A percentile compares a stretch with the other conserved stretches of the same genome.
These are phyloP conservation scores for Todiramphus saurophagus DNA, from an alignment of 2,113 vertebrate genomes.

Conservation along the genomic window DNA sequence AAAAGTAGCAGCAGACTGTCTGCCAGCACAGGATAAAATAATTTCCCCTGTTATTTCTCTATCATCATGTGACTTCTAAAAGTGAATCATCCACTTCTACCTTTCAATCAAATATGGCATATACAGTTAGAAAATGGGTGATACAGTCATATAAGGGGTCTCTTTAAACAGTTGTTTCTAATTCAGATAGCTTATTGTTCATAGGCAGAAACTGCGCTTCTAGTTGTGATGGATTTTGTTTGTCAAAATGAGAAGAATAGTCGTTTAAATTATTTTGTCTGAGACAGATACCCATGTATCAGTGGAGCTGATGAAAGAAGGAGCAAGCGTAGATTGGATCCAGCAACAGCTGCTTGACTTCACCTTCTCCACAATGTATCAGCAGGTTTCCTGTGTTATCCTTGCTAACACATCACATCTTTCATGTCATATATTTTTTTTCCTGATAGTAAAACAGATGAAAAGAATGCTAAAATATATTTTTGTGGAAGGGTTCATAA, in stretches of 20 bases:
- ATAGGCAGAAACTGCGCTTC: neutral
- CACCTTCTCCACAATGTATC: neutral
- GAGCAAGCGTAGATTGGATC: neutral
- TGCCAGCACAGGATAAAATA: neutral
- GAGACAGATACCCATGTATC: neutral
- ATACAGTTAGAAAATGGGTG: neutral
- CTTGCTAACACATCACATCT: conserved; percentile 34
- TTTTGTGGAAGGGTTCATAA: conserved; percentile 63
- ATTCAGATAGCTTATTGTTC: neutral
- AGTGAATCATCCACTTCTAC: neutral
- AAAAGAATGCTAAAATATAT: conserved; percentile 57
- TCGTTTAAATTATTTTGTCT: neutral
- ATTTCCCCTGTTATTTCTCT: neutral
- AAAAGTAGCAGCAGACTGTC: neutral
- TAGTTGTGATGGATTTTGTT: neutral
- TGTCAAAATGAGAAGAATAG: neutral
- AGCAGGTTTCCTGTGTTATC: neutral
- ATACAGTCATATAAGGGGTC: neutral
- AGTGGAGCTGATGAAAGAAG: conserved; percentile 5
- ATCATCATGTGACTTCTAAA: neutral
- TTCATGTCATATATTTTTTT: neutral
- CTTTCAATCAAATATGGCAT: neutral
- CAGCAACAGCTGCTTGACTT: neutral
- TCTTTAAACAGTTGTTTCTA: neutral
- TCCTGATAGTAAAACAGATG: conserved; percentile 47